Evolutionary conservation across 2,888 invertebrate genomes (phyloP), one percentile per base, ranked within the genome.

Genomic region (Troilus luridus): DNA sequence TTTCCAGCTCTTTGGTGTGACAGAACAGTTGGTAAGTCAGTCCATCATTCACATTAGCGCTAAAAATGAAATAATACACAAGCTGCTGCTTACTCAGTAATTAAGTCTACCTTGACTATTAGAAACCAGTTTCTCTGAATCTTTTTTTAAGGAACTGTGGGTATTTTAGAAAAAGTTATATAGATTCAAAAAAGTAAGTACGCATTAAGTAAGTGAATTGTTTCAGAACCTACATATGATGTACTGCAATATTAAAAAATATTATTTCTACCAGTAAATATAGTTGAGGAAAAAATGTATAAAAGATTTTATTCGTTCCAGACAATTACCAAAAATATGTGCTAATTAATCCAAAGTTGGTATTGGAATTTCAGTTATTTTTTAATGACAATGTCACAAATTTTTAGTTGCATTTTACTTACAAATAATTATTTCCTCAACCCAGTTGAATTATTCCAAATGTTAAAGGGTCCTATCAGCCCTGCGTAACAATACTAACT

Each of bases 401-500:
- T 24, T 24, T 41, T 67, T 11, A 24, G 12, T 24, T 24, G 24
- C 7, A 9, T 67, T 7, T 24, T 67, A 67, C 67, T 67, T 67
- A 67, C 67, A 67, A 67, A 27, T n/a, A 14, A 10, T 2, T 24
- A 21, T 21, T 67, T 14, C 12, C 0, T 67, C 24, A 24, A 24
- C 14, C 14, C 67, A 67, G 24, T 24, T 24, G 10, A 14, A 67
- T 24, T 24, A 67, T 67, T 67, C 67, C 67, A n/a, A 67, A 12
- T n/a, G 12, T n/a, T 6, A 11, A 64, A 8, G 67, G 67, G 24
- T 67, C 67, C 24, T 24, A 24, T 67, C 67, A 67, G 67, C 24
- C 67, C 67, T 67, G 24, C 11, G 88, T 88, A 88, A 24, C 67
- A 67, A 67, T 67, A 24, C 62, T 24, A 64, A 88, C 88, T 88